Conservation (phyloP, 2,113 vertebrate species). For the Laticauda colubrina region DNA sequence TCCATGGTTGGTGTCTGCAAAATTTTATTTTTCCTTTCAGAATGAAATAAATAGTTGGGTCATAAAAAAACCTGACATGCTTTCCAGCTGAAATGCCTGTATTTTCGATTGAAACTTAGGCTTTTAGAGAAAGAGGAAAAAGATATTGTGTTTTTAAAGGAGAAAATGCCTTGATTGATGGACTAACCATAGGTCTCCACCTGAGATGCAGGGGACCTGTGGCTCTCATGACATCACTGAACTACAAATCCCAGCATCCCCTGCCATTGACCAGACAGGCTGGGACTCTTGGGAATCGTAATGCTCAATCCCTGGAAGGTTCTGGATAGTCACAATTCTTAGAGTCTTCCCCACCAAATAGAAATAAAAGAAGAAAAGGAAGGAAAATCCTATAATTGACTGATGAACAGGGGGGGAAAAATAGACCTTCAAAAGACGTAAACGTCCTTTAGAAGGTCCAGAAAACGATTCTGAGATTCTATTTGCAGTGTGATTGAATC, state of each 20-base stretch:
- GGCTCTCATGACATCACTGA: neutral
- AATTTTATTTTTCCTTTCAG: slow-evolving; percentile 37
- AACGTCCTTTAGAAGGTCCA: neutral
- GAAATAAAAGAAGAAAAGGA: neutral
- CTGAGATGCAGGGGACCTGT: neutral
- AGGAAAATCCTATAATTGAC: neutral
- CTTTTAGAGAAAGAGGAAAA: neutral
- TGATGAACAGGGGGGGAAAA: neutral
- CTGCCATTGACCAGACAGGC: neutral
- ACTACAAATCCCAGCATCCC: neutral
- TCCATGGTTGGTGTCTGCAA: slow-evolving; percentile 32
- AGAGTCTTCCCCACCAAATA: neutral
- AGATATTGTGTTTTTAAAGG: neutral
- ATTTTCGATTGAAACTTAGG: neutral
- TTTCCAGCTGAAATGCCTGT: neutral
- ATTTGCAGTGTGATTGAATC: neutral
- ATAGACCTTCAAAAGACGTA: neutral
- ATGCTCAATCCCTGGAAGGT: neutral
- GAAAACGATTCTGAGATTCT: neutral
- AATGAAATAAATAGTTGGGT: slow-evolving; percentile 14
- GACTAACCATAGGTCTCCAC: neutral
- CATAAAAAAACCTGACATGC: neutral
- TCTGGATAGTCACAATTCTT: too few relatives aligned
- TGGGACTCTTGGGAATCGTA: neutral
- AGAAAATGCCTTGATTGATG: neutral